Evolutionary conservation across 2,113 vertebrate genomes (phyloP).

Genomic region (Caranx ignobilis): DNA sequence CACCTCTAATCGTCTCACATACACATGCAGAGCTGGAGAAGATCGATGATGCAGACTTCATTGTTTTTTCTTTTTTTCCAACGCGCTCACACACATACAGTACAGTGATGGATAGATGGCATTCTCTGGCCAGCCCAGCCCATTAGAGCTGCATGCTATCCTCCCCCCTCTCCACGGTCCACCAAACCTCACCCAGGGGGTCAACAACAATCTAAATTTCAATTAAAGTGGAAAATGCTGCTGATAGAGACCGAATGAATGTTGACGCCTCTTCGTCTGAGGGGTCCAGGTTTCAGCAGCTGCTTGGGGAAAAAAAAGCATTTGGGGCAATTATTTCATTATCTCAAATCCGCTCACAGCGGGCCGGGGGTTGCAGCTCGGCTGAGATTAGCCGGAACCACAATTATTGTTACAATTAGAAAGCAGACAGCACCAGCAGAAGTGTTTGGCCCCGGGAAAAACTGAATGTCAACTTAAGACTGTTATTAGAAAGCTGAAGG

Average conservation of each 20-base stretch:
- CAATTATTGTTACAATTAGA: conserved; percentile 82
- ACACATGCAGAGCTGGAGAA: conserved; percentile 32
- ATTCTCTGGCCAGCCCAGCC: conserved; percentile 33
- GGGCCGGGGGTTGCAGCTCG: conserved; percentile 51
- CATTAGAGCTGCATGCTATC: conserved; percentile 41
- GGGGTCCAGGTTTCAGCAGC: conserved; percentile 52
- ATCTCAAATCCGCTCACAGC: conserved; percentile 70
- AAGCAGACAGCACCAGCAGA: conserved; percentile 58
- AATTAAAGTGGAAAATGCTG: conserved; percentile 75
- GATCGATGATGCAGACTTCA: conserved; percentile 44
- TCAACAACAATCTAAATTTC: conserved; percentile 81
- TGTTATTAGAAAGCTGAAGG: conserved; percentile 69
- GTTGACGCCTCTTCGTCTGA: conserved; percentile 61
- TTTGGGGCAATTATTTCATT: conserved; percentile 80
- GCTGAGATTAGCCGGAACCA: conserved; percentile 70
- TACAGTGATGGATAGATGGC: conserved; percentile 49
- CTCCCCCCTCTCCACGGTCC: conserved; percentile 24
- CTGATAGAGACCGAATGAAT: conserved; percentile 62
- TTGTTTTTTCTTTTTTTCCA: conserved; percentile 27
- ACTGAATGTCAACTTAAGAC: conserved; percentile 70
- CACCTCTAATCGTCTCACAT: conserved; percentile 32
- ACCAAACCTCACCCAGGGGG: conserved; percentile 65
- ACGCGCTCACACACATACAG: conserved; percentile 3
- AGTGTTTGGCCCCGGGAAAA: conserved; percentile 58
- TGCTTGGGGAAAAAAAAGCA: conserved; percentile 32